Evolutionary conservation across 1,140 invertebrate species (phyloP), one percentile per base, ranked within the genome.

Genomic region (Aricia agestis): DNA sequence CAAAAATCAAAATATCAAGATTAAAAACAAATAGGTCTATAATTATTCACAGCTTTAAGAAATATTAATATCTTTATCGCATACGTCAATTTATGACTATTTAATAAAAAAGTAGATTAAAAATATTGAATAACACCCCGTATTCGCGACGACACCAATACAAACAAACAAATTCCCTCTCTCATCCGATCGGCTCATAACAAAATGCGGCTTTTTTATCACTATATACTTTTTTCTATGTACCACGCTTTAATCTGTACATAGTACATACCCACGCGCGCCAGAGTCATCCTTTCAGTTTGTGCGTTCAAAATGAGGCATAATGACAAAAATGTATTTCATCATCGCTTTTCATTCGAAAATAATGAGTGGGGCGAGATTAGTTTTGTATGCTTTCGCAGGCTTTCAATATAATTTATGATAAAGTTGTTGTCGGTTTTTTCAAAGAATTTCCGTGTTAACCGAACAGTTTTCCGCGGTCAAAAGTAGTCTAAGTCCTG

Each of bases 131-230:
- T 58, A 82, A 52, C 86, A 87, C 10, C 76, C 88, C 85, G 80
- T 87, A 86, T 57, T 17, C 5, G 17, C 77, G 61, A 52, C 75
- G 72, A 68, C 75, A 83, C 79, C 75, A 77, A 81, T 76, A 81
- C 81, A 80, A 79, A 79, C 78, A 82, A 78, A 79, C 81, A 78
- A 82, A 81, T 77, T 78, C 75, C 76, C 78, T 72, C 79, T 78
- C 82, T 71, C 82, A 76, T 80, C 85, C 82, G 84, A 91, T 89
- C 84, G 83, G 82, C 81, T 89, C 89, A 89, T 91, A 91, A 89
- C 89, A 91, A 89, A 91, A 86, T 90, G 88, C 83, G 84, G 83
- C 81, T 87, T 89, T 91, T 89, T 90, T 89, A 88, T 87, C 84
- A 87, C 78, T 88, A 88, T 90, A 81, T 89, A 89, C 86, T 88